A percentile compares a stretch with the other conserved stretches of the same genome.
These are phyloP conservation scores for Hypotaenidia philippensis DNA, from an alignment of 2,797 vertebrate genomes.

Conservation along the genomic window DNA sequence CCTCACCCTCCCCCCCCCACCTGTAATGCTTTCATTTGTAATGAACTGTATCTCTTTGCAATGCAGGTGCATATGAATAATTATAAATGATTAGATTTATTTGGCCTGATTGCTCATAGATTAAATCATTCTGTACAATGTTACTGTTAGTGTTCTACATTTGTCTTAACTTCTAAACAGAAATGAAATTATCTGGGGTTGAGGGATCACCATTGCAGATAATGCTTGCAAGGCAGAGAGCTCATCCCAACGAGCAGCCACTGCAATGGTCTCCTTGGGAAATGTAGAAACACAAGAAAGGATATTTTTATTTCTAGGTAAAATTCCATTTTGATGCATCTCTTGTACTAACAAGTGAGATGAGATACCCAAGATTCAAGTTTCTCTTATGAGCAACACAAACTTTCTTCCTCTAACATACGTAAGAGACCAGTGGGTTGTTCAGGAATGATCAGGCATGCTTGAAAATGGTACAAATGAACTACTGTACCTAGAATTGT, in stretches of 20 bases:
- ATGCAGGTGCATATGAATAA: background rate
- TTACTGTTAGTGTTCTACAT: background rate
- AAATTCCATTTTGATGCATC: background rate
- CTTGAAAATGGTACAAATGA: background rate
- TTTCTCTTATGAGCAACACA: background rate
- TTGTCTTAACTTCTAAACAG: background rate
- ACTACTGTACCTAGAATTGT: background rate
- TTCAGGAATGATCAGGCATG: background rate
- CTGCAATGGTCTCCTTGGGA: background rate
- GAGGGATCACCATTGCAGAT: background rate
- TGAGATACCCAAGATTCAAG: background rate
- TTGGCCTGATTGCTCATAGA: conserved; percentile 22
- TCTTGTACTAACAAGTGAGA: background rate
- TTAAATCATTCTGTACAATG: conserved; percentile 34
- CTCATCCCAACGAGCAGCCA: background rate
- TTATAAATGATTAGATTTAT: conserved; percentile 37
- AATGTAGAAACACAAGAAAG: background rate
- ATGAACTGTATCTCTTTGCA: background rate
- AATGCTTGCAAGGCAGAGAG: background rate
- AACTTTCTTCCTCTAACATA: background rate
- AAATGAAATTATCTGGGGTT: conserved; percentile 1
- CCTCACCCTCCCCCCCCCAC: background rate
- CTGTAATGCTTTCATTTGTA: background rate
- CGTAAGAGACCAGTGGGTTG: background rate
- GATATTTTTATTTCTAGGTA: background rate